phyloP scores from a whole-genome alignment of 2,113 vertebrate genomes.

The Fregata magnificens region DNA sequence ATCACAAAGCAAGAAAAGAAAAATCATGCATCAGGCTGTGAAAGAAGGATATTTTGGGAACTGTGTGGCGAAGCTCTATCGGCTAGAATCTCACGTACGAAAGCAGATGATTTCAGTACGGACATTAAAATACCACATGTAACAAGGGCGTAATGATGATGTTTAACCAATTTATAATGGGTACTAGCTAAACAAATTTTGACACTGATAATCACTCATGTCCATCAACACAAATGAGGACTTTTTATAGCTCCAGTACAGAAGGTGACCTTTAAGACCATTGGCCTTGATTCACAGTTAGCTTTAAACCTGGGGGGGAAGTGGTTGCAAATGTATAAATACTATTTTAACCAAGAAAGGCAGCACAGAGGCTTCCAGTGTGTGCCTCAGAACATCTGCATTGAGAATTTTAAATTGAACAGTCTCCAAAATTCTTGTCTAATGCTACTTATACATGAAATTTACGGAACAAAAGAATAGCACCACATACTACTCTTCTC shows the following conservation, averaged over 20 bases:
- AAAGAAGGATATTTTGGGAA: background rate
- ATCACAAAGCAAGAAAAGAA: background rate
- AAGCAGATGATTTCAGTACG: background rate
- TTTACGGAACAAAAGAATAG: background rate
- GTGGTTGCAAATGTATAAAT: background rate
- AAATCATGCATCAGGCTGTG: background rate
- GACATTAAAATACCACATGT: background rate
- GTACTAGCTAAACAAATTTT: conserved; percentile 32
- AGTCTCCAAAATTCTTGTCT: background rate
- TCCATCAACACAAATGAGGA: conserved; percentile 52
- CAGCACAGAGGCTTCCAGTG: background rate
- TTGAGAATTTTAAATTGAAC: background rate
- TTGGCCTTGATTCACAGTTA: conserved; percentile 21
- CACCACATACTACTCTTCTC: background rate
- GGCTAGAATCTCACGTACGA: background rate
- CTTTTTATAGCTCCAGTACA: conserved; percentile 55
- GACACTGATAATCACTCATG: conserved; percentile 55
- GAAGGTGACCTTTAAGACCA: conserved; percentile 63
- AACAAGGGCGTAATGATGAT: background rate
- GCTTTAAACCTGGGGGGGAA: background rate
- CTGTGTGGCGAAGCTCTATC: background rate
- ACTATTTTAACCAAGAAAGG: background rate
- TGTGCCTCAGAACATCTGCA: background rate
- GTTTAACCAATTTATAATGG: conserved; percentile 11
- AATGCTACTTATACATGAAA: background rate